phyloP scores from a whole-genome alignment of 2,888 invertebrate species.

The Lepidonotus clava region DNA sequence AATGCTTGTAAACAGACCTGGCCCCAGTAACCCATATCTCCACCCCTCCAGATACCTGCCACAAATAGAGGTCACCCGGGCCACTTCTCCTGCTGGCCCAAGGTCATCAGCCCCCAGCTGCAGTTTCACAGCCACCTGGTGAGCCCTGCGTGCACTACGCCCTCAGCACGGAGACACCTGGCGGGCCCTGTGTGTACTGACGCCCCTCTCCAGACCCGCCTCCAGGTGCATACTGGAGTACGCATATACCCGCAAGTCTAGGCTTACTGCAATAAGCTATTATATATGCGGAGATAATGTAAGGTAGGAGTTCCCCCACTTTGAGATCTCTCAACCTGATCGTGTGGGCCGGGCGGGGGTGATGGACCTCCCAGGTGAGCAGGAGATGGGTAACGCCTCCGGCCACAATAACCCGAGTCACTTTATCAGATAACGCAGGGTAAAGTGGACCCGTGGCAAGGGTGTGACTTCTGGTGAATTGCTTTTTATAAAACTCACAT shows the following conservation, averaged over 20 bases:
- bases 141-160: neutral
- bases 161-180: neutral
- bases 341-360: neutral
- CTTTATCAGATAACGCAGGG: neutral
- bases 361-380: conserved; percentile 5
- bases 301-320: no score
- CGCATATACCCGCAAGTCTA: no score
- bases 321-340: no score
- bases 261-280: no score
- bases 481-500: no score
- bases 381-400: neutral
- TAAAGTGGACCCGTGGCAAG: no score
- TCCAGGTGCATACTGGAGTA: no score
- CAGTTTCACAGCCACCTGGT: neutral
- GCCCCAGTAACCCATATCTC: neutral
- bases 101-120: neutral
- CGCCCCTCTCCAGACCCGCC: no score
- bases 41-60: conserved; percentile 3
- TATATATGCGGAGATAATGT: no score
- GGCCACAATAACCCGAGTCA: neutral
- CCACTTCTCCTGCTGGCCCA: neutral
- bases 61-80: conserved; percentile 19
- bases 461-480: no score
- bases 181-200: no score
- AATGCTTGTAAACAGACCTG: neutral